phyloP scores from a whole-genome alignment of 2,113 vertebrate species.

The Cheilinus undulatus region DNA sequence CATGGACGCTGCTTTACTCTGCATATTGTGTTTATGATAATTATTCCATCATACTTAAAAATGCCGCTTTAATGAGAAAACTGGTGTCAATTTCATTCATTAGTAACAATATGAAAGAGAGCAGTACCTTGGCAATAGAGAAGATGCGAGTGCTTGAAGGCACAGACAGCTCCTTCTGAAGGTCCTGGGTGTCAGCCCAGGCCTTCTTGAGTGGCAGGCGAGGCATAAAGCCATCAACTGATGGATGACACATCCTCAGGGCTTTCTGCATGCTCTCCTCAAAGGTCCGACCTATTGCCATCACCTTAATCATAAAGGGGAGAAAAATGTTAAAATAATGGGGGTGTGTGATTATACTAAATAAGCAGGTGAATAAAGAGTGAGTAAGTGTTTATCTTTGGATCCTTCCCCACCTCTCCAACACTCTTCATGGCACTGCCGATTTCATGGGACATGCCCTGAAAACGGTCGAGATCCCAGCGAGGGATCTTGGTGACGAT shows the following conservation, averaged over 20 bases:
- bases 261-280: conserved; percentile 97
- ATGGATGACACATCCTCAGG: conserved; percentile 95
- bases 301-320: conserved; percentile 84
- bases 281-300: conserved; percentile 95
- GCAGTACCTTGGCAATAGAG: conserved; percentile 92
- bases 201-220: conserved; percentile 90
- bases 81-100: conserved; percentile 16
- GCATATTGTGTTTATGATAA: neutral
- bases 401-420: conserved; percentile 88
- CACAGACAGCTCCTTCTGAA: conserved; percentile 88
- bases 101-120: conserved; percentile 42
- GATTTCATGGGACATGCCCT: conserved; percentile 87
- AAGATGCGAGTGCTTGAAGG: conserved; percentile 92
- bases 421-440: conserved; percentile 98
- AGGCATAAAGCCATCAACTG: conserved; percentile 90
- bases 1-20: neutral
- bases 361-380: neutral
- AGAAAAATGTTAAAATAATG: neutral
- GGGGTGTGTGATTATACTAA: neutral
- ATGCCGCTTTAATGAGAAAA: conserved; percentile 47
- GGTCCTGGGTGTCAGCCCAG: conserved; percentile 84
- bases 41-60: conserved; percentile 35
- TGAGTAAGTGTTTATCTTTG: neutral
- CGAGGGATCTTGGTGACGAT: conserved; percentile 96
- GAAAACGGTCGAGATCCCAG: conserved; percentile 96